phyloP scores from a whole-genome alignment of 2,888 invertebrate genomes.

The Ferdinandea cuprea region DNA sequence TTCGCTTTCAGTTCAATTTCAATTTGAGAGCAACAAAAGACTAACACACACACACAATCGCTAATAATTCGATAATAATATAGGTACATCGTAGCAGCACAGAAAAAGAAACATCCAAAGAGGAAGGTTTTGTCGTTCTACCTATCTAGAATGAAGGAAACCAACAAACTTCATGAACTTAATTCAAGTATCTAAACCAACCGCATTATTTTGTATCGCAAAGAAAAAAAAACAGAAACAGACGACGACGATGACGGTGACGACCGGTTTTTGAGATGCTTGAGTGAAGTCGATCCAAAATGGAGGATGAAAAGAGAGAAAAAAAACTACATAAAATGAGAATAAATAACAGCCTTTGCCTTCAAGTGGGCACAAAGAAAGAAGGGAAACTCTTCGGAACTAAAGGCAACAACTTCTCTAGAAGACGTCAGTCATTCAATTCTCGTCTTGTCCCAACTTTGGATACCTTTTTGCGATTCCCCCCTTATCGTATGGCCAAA shows the following conservation, averaged over 20 bases:
- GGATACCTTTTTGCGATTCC: slow-evolving; percentile 21
- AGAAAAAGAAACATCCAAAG: neutral
- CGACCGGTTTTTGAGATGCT: slow-evolving; percentile 65
- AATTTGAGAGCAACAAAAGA: slow-evolving; percentile 38
- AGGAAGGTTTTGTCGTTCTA: neutral
- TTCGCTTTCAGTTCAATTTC: neutral
- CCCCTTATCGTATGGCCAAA: neutral
- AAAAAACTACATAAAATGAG: slow-evolving; percentile 44
- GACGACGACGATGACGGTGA: slow-evolving; percentile 1
- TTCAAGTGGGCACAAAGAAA: slow-evolving; percentile 24
- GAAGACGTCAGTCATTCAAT: slow-evolving; percentile 16
- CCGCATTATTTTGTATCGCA: slow-evolving; percentile 32
- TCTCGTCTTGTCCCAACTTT: slow-evolving; percentile 24
- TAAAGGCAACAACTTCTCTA: slow-evolving; percentile 14
- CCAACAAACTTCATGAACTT: slow-evolving; percentile 55
- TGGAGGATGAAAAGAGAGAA: slow-evolving; percentile 45
- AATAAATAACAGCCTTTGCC: slow-evolving; percentile 60
- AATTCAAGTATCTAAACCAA: slow-evolving; percentile 62
- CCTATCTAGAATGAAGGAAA: slow-evolving; percentile 32
- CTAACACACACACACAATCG: slow-evolving; percentile 13
- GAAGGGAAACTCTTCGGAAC: slow-evolving; percentile 2
- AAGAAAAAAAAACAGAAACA: too few relatives aligned
- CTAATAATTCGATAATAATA: slow-evolving; percentile 49
- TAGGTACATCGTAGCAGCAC: slow-evolving; percentile 10
- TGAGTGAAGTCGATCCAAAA: slow-evolving; percentile 62